These are phyloP conservation scores for Eunapius fragilis DNA, from an alignment of 37 sponge, comb jelly and placozoan genomes.

Conservation along the genomic window DNA sequence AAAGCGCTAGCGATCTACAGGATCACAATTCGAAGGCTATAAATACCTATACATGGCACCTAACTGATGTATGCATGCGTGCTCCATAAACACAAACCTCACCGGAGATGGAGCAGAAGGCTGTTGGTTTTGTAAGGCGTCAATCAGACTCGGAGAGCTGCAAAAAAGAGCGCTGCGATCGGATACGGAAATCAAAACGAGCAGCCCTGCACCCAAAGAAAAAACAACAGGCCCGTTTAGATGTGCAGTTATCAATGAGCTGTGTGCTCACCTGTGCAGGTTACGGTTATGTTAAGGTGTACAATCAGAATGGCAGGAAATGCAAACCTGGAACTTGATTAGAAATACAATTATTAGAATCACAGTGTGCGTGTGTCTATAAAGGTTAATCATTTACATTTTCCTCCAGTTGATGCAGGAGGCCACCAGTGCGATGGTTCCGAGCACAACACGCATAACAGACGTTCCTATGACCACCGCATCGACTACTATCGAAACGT, in stretches of 20 bases:
- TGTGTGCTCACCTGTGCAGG: slow-evolving; percentile 18
- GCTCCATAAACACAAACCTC: too few relatives aligned
- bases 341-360: background rate
- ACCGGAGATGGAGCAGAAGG: slow-evolving; percentile 23
- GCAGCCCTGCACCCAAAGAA: background rate
- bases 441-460: background rate
- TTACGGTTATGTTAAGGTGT: background rate
- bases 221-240: background rate
- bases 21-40: too few relatives aligned
- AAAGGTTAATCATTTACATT: background rate
- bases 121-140: background rate
- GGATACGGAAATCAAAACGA: slow-evolving; percentile 3
- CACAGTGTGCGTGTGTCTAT: background rate
- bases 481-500: background rate
- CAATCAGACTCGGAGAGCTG: slow-evolving; percentile 12
- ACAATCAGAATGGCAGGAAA: slow-evolving; percentile 28
- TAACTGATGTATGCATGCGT: too few relatives aligned
- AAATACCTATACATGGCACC: too few relatives aligned
- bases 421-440: background rate
- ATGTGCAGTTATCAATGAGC: too few relatives aligned
- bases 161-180: slow-evolving; percentile 24
- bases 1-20: too few relatives aligned
- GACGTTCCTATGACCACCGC: background rate
- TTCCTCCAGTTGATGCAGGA: background rate
- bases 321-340: slow-evolving; percentile 12